Evolutionary conservation across 2,797 vertebrate genomes (phyloP).

Genomic region (Falco novaeseelandiae): DNA sequence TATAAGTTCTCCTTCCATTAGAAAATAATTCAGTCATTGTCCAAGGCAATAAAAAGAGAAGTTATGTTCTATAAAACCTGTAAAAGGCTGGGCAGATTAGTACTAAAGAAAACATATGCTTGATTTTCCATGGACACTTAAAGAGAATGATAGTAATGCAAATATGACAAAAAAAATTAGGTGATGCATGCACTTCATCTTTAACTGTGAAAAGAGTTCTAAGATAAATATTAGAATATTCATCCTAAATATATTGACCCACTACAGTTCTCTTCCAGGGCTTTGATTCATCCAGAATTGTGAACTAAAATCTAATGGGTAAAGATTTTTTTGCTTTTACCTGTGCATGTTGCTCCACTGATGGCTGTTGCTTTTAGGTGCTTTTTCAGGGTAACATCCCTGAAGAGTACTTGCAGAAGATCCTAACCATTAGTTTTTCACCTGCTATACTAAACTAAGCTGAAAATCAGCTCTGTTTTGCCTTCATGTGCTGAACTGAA

Average conservation of each 20-base stretch:
- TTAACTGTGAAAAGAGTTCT: background rate
- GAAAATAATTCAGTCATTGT: background rate
- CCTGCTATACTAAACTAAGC: background rate
- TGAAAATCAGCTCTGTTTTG: background rate
- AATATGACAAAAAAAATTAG: background rate
- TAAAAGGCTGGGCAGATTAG: background rate
- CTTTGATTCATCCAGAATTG: background rate
- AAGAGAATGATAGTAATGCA: background rate
- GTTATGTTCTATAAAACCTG: background rate
- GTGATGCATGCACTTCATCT: background rate
- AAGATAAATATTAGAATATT: background rate
- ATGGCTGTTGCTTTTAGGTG: background rate
- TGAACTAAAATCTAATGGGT: background rate
- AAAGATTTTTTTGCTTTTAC: background rate
- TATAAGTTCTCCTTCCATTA: background rate
- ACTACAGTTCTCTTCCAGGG: background rate
- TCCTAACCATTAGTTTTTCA: background rate
- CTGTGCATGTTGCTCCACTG: rapidly evolving
- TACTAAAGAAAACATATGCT: background rate
- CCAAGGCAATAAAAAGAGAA: background rate
- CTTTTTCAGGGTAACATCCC: background rate
- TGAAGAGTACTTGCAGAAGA: background rate
- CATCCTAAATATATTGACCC: background rate
- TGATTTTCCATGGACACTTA: background rate
- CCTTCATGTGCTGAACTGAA: background rate